A percentile compares a stretch with the other conserved stretches of the same genome.
Conservation (phyloP, 2,113 vertebrate genomes). For the Osmerus eperlanus region DNA sequence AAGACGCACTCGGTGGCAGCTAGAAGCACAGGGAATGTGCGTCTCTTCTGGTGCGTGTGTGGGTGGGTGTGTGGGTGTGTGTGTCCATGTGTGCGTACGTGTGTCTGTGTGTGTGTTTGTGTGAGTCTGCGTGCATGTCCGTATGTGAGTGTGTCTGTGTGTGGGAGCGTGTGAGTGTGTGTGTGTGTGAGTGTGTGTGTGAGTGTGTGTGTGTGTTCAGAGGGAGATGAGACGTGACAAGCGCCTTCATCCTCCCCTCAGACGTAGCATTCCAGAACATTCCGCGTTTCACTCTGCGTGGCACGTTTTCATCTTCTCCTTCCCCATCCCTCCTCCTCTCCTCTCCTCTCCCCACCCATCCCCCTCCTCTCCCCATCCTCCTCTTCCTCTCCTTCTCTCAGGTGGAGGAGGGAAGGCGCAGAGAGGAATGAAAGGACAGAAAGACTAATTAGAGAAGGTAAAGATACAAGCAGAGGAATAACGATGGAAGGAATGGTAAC, state of each 20-base stretch:
- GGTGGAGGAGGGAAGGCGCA: constrained; percentile 59
- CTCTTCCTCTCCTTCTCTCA: constrained; percentile 55
- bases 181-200: neutral
- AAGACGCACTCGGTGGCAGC: no score
- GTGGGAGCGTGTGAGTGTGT: no score
- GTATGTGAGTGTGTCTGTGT: no score
- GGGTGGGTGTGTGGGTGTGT: no score
- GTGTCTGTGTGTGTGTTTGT: no score
- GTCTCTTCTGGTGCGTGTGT: no score
- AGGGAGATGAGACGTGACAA: constrained; percentile 67
- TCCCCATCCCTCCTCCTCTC: neutral
- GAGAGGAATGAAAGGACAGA: constrained; percentile 65
- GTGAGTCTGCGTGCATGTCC: neutral
- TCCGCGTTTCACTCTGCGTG: constrained; percentile 59
- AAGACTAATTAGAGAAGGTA: constrained; percentile 71
- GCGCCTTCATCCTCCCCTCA: constrained; percentile 70
- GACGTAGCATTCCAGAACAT: constrained; percentile 64
- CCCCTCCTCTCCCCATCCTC: neutral
- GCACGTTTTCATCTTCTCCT: constrained; percentile 12
- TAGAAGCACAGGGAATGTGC: no score
- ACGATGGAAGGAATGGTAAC: constrained; percentile 25
- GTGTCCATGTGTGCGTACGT: no score
- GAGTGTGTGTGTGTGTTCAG: constrained; percentile 37
- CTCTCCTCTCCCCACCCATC: neutral
- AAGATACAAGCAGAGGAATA: constrained; percentile 67